Evolutionary conservation across 1,140 invertebrate species (phyloP), one percentile per base, ranked within the genome.

Genomic region (Atopsyche davidsoni): DNA sequence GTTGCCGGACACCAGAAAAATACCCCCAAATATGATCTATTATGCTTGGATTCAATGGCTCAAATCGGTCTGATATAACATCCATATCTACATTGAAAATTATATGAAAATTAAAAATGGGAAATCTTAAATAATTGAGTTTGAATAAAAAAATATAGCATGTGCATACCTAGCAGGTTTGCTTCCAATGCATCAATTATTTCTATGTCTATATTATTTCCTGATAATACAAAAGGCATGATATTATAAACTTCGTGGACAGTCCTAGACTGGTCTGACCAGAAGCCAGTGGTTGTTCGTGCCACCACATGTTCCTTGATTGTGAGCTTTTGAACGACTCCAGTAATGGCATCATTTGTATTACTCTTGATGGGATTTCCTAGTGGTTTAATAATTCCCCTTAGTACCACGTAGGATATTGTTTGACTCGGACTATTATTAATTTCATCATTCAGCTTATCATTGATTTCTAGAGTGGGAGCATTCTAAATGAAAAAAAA

Each of bases 1-100:
- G 73, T 63, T 87, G 85, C 3, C 82, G 70, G 6, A 86, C 71
- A 60, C 85, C 85, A 42, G 79, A 80, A 60, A 87, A 83, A 67
- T 86, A 87, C 9, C 84, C 83, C 77, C 85, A 87, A n/a, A 89
- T 68, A 64, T 86, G 82, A 68, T 87, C 84, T 44, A 82, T 77
- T 22, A 88, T 73, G 22, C 79, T 80, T 10, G 82, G 77, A 1
- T 74, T 75, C 59, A 79, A 81, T 16, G 84, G 82, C 61, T 87
- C 81, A 70, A 87, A 89, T 49, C 79, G 76, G 64, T 88, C 82
- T 23, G 83, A 82, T 48, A 88, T 80, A 2, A 85, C 79, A 63
- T 87, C 85, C 70, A 89, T 73, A 60, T 89, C 85, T 70, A 57
- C 13, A 16, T 43, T 46, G 4, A 46, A 45, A 46, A n/a, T 13